Evolutionary conservation across 2,113 vertebrate species (phyloP), one percentile per base, ranked within the genome.

Genomic region (Barnardius zonarius): DNA sequence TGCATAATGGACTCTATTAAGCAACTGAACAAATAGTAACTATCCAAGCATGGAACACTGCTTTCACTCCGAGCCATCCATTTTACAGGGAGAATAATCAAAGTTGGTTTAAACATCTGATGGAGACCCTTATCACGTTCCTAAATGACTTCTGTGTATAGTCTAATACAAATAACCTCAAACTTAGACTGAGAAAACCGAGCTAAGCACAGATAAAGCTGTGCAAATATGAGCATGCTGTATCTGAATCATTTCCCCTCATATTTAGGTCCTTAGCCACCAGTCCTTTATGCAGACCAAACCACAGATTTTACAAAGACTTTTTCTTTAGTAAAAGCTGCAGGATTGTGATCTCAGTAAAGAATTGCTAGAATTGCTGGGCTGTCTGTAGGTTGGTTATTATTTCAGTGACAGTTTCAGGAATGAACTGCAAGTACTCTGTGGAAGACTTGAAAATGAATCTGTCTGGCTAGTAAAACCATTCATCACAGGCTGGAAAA

Each of bases 1-100:
- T 74, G 52, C 61, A 90, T 85, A 95, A 87, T 90, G 82, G 90
- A 48, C 73, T 87, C 93, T 67, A 77, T 94, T 95, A 85, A 89
- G 88, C 57, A 41, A 73, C 63, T 19, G 83, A 93, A 93, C 83
- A 94, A 92, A 62, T 4, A 81, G 90, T 49, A 83, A 30, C 79
- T 83, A 43, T 49, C 46, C 91, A 46, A 20, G 73, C 73, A 64
- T 33, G 83, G 39, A 78, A 68, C 30, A 8, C 22, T 78, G 69
- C 69, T 90, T 88, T 94, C 37, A 24, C 69, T 86, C 61, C 48
- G 59, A 88, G 57, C 37, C 68, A 49, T 63, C 48, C n/a, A 14
- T 86, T 83, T 88, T 35, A 86, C 46, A 55, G 68, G 23, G 28
- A 9, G 48, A 63, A 61, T 57, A 70, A 90, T 75, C 43, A 1